A percentile compares a stretch with the other conserved stretches of the same genome.
Conservation (phyloP, 2,888 invertebrate genomes). For the Polyommatus icarus region DNA sequence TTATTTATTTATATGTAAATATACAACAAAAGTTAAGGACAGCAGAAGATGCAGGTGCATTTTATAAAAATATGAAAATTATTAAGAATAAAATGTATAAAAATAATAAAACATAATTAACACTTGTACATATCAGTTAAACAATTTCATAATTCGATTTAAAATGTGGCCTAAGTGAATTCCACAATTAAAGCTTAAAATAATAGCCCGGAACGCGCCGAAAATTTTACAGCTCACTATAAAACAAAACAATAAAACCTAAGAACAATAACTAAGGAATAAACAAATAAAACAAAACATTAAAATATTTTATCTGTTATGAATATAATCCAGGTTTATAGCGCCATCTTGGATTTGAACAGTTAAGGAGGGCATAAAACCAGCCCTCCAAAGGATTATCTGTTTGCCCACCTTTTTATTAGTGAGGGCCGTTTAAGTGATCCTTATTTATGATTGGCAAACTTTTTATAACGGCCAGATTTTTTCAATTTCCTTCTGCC, state of each 20-base stretch:
- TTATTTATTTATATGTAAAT: too few relatives aligned
- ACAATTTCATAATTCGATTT: background rate
- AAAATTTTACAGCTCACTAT: constrained; percentile 35
- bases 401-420: constrained; percentile 56
- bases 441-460: constrained; percentile 38
- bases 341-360: constrained; percentile 65
- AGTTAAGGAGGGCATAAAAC: constrained; percentile 64
- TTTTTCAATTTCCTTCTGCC: constrained; percentile 24
- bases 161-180: background rate
- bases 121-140: background rate
- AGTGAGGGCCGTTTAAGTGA: constrained; percentile 54
- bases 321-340: constrained; percentile 75
- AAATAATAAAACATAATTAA: background rate
- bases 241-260: constrained; percentile 60
- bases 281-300: constrained; percentile 72
- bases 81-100: background rate
- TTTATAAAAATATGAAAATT: background rate
- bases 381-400: constrained; percentile 64
- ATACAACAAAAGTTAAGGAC: too few relatives aligned
- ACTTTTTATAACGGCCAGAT: background rate
- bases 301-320: constrained; percentile 78
- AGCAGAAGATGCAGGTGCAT: too few relatives aligned
- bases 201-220: constrained; percentile 8
- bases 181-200: constrained; percentile 12
- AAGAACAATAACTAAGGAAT: constrained; percentile 69